Base-by-base conservation (phyloP, 2,797 vertebrate species). In the Ispidina lecontei region DNA sequence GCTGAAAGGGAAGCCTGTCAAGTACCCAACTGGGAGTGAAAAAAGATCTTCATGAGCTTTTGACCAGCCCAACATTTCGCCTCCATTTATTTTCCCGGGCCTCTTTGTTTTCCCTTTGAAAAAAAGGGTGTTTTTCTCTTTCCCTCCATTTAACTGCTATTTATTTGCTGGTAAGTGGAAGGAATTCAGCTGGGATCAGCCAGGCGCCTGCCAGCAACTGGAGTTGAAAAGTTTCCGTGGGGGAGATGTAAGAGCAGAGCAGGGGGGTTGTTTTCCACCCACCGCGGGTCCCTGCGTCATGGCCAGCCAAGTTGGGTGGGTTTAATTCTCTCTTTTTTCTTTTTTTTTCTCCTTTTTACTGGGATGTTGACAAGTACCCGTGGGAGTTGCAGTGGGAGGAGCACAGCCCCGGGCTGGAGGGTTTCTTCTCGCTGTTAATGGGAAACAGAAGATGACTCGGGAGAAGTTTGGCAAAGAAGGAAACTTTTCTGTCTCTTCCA, bases 81-180 rank as follows among this genome's bases (percentile, higher is more conserved):
- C 68, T 95, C 51, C 60, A 17, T 88, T 91, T 95, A 67, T 93
- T 90, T 75, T 73, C n/a, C 47, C 35, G 12, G 3, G 76, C 64
- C 63, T 93, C 77, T 94, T 94, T 95, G 94, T 87, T 81, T 78
- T 89, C 25, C 76, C 63, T 91, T 89, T 91, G 84, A 68, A 92
- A 52, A 69, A 91, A 77, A 64, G 72, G 20, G 63, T 92, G 84
- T 83, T 95, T 93, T 93, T 93, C 87, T 87, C 58, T 81, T 87
- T 85, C 65, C 71, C 78, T 91, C 76, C 63, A 56, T 92, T 93
- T 90, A 88, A 75, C 90, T 88, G 74, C 91, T 91, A 88, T 92
- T 96, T 92, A 94, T 94, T 95, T 91, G 88, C 91, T 96, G 58
- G 88, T 92, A 90, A 94, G 87, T 94, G 94, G 94, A 91, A 94